Percentiles rank a stretch among this genome's conserved stretches.
Evolutionary conservation across 2,113 vertebrate species (phyloP).

Genomic region (Esox niger): DNA sequence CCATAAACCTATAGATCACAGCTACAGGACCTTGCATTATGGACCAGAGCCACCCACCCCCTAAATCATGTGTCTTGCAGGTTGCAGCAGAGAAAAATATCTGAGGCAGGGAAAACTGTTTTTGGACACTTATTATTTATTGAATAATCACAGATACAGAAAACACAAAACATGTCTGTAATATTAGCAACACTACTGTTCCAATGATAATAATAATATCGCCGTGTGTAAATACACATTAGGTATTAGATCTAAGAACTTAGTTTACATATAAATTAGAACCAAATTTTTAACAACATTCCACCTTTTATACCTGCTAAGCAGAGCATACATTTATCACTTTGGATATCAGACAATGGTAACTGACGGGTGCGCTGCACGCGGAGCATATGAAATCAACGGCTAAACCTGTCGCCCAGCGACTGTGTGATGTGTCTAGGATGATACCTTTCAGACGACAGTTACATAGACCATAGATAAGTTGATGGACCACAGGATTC

Average conservation of each 20-base stretch:
- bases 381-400: slow-evolving; percentile 29
- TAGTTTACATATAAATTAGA: slow-evolving; percentile 27
- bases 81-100: slow-evolving; percentile 7
- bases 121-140: slow-evolving; percentile 69
- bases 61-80: not conserved
- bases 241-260: too few species aligned
- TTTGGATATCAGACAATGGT: slow-evolving; percentile 21
- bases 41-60: not conserved
- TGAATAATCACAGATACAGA: slow-evolving; percentile 82
- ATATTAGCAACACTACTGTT: slow-evolving; percentile 56
- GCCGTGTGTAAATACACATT: too few species aligned
- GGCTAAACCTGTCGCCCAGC: slow-evolving; percentile 64
- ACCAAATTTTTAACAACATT: slow-evolving; percentile 15
- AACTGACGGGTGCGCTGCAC: not conserved
- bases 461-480: not conserved
- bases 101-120: not conserved
- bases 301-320: slow-evolving; percentile 26
- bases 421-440: slow-evolving; percentile 40
- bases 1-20: too few species aligned
- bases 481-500: not conserved
- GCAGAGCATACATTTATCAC: slow-evolving; percentile 37
- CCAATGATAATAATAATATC: slow-evolving; percentile 56
- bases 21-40: too few species aligned
- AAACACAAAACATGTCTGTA: slow-evolving; percentile 61
- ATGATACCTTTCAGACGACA: slow-evolving; percentile 35